Conservation (phyloP, 2,113 vertebrate species). For the Sceloporus tristichus region DNA sequence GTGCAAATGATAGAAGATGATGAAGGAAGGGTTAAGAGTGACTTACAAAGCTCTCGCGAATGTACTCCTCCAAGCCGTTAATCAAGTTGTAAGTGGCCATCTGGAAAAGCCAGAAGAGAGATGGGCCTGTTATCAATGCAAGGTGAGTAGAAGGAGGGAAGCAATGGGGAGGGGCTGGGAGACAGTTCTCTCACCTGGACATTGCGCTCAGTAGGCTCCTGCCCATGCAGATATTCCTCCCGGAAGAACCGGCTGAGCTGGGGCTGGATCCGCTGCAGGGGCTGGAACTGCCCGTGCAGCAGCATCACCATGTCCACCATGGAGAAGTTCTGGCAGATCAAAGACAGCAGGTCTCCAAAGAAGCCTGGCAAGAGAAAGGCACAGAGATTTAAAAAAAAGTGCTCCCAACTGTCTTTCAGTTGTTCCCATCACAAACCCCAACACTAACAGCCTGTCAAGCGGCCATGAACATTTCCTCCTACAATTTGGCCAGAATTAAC, state of each 20-base stretch:
- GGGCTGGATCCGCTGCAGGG: constrained; percentile 88
- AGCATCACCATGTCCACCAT: constrained; percentile 95
- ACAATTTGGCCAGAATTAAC: too few relatives aligned
- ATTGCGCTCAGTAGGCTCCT: constrained; percentile 87
- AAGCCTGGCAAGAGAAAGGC: constrained; percentile 79
- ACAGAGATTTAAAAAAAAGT: too few relatives aligned
- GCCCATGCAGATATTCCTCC: constrained; percentile 88
- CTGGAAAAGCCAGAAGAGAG: neutral
- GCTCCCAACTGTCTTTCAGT: too few relatives aligned
- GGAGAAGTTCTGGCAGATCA: constrained; percentile 92
- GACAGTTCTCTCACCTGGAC: constrained; percentile 80
- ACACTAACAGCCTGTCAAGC: too few relatives aligned
- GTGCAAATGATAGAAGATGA: neutral
- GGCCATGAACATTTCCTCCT: too few relatives aligned
- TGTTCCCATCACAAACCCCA: neutral
- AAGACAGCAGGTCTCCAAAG: constrained; percentile 89
- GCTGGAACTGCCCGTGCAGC: constrained; percentile 91
- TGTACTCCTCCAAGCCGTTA: constrained; percentile 83
- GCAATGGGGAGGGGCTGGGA: fast-evolving
- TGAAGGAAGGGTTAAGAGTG: neutral
- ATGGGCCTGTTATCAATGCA: neutral
- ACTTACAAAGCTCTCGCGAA: constrained; percentile 87
- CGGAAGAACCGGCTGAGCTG: constrained; percentile 90
- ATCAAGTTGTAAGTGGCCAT: constrained; percentile 80
- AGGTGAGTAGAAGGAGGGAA: neutral